Conservation (phyloP, 2,888 invertebrate genomes). For the Drosophila peninsularis region DNA sequence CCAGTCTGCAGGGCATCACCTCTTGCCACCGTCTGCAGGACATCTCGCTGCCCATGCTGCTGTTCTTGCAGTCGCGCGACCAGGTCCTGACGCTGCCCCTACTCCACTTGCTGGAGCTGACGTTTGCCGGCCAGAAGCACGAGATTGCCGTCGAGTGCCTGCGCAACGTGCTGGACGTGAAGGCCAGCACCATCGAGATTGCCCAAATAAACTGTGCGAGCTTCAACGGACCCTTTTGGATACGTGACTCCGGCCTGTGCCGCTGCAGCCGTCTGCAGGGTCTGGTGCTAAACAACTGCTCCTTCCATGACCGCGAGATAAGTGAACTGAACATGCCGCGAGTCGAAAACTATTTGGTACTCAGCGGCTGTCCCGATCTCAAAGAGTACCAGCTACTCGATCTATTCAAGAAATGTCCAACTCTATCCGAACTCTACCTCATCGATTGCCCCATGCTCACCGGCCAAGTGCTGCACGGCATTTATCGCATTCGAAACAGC, state of each 20-base stretch:
- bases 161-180: conserved; percentile 15
- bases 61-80: conserved; percentile 20
- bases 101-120: conserved; percentile 39
- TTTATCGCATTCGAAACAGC: conserved; percentile 33
- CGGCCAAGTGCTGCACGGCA: conserved; percentile 34
- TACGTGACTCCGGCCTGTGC: conserved; percentile 11
- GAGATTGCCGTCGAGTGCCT: conserved; percentile 22
- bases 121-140: background rate
- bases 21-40: conserved; percentile 14
- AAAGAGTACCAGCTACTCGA: conserved; percentile 45
- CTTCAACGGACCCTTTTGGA: conserved; percentile 25
- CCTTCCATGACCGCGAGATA: conserved; percentile 34
- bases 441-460: conserved; percentile 44
- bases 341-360: conserved; percentile 41
- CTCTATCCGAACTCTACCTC: conserved; percentile 39
- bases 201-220: conserved; percentile 44
- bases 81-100: conserved; percentile 16
- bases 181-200: conserved; percentile 21
- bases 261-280: conserved; percentile 35
- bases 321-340: conserved; percentile 28
- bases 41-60: conserved; percentile 34
- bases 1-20: conserved; percentile 13
- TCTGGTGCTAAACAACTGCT: conserved; percentile 40
- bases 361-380: conserved; percentile 43
- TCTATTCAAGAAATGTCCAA: conserved; percentile 32